Conservation (phyloP, 2,888 invertebrate species). For the Chironomus tentans region DNA sequence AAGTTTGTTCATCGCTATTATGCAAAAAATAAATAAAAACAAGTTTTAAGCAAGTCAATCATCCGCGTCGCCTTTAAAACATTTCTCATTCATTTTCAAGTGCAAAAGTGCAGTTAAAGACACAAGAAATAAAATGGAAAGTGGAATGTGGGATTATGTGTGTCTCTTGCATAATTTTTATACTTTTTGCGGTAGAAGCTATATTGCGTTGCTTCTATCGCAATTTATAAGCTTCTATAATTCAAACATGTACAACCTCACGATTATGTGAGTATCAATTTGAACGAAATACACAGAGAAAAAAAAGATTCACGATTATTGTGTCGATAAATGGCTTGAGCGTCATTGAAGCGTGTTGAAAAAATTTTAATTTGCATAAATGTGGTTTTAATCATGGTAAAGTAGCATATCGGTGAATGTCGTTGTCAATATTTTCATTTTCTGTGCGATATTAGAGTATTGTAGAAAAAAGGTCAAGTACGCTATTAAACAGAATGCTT, state of each 20-base stretch:
- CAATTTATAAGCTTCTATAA: neutral
- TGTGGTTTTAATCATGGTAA: neutral
- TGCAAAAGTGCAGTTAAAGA: conserved; percentile 6
- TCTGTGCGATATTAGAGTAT: neutral
- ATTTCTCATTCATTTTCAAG: conserved; percentile 18
- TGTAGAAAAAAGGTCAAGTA: neutral
- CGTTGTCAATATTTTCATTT: neutral
- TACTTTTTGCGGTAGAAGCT: neutral
- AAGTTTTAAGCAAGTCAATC: too few relatives aligned
- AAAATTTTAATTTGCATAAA: neutral
- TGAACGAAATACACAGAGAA: neutral
- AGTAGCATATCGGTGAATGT: neutral
- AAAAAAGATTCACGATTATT: neutral
- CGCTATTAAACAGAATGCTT: neutral
- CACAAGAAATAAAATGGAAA: conserved; percentile 7
- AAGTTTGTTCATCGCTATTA: too few relatives aligned
- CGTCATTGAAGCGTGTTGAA: neutral
- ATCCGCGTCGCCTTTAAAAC: neutral
- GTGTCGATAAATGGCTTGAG: neutral
- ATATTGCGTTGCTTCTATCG: neutral
- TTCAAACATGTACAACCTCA: neutral
- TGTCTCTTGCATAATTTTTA: neutral
- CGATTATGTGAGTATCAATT: neutral
- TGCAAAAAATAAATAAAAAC: too few relatives aligned
- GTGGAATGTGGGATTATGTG: conserved; percentile 16